phyloP scores from a whole-genome alignment of 2,113 vertebrate species.

The Nematolebias whitei region DNA sequence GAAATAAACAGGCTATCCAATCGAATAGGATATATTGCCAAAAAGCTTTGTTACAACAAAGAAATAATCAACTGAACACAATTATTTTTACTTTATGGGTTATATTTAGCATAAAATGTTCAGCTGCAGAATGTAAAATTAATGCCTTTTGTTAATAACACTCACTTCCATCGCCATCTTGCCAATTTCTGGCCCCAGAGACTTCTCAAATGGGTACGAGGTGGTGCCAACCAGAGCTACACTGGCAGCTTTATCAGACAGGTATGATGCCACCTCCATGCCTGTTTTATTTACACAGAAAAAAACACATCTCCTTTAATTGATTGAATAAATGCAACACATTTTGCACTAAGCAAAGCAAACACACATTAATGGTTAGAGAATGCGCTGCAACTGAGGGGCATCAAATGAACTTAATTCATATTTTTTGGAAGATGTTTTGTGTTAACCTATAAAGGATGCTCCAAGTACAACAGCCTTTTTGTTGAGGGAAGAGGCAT shows the following conservation, averaged over 20 bases:
- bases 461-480: constrained; percentile 82
- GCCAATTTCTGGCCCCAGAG: constrained; percentile 84
- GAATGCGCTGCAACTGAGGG: not conserved
- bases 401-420: not conserved
- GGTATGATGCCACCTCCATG: constrained; percentile 87
- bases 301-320: no score
- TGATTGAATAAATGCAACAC: no score
- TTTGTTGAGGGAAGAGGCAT: constrained; percentile 71
- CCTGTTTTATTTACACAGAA: constrained; percentile 68
- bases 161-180: constrained; percentile 82
- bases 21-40: no score
- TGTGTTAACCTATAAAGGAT: constrained; percentile 85
- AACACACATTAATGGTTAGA: not conserved
- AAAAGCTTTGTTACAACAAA: no score
- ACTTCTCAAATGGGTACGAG: constrained; percentile 75
- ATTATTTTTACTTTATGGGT: not conserved
- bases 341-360: no score
- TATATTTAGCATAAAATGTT: not conserved
- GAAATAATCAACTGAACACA: no score
- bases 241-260: constrained; percentile 81
- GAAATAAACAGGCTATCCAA: no score
- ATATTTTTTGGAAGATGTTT: not conserved
- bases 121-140: no score
- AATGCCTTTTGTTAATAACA: no score
- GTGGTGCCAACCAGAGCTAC: constrained; percentile 80